Percentiles rank a stretch among this genome's conserved stretches.
phyloP scores from a whole-genome alignment of 2,797 vertebrate genomes.

The Cyclura pinguis region DNA sequence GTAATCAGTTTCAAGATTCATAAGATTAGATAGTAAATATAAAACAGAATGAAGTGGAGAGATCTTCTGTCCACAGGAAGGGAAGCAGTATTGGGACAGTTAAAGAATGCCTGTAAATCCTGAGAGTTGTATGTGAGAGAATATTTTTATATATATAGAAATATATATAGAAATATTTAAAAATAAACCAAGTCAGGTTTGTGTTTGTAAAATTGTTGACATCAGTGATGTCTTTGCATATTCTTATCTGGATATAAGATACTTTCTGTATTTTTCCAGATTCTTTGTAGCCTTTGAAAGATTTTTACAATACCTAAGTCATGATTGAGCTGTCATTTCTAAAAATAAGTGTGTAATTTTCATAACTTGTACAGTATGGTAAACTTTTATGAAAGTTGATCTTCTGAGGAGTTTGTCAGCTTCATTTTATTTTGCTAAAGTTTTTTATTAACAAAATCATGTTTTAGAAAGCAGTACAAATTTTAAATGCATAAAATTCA shows the following conservation, averaged over 20 bases:
- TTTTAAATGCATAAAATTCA: slow-evolving; percentile 59
- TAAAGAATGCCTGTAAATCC: slow-evolving; percentile 82
- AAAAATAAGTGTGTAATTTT: slow-evolving; percentile 95
- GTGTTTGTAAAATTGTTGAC: slow-evolving; percentile 95
- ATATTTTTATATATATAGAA: slow-evolving; percentile 84
- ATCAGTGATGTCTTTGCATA: slow-evolving; percentile 98
- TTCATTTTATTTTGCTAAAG: slow-evolving; percentile 84
- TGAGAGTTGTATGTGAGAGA: slow-evolving; percentile 82
- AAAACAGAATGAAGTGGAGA: not conserved
- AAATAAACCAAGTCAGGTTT: slow-evolving; percentile 91
- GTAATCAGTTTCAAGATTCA: slow-evolving; percentile 32
- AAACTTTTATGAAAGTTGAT: slow-evolving; percentile 88
- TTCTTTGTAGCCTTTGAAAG: slow-evolving; percentile 90
- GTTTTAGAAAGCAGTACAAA: slow-evolving; percentile 51
- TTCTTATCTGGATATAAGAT: slow-evolving; percentile 89
- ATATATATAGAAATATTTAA: slow-evolving; percentile 81
- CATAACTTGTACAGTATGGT: slow-evolving; percentile 91
- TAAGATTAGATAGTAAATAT: not conserved
- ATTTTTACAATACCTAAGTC: slow-evolving; percentile 89
- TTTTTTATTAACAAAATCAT: slow-evolving; percentile 75
- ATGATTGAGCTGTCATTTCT: slow-evolving; percentile 87
- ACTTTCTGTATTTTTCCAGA: slow-evolving; percentile 94
- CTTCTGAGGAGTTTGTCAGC: slow-evolving; percentile 81
- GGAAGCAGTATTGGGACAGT: slow-evolving; percentile 36
- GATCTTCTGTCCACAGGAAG: slow-evolving; percentile 39